phyloP scores from a whole-genome alignment of 2,113 vertebrate genomes.

The Daphoenositta chrysoptera region DNA sequence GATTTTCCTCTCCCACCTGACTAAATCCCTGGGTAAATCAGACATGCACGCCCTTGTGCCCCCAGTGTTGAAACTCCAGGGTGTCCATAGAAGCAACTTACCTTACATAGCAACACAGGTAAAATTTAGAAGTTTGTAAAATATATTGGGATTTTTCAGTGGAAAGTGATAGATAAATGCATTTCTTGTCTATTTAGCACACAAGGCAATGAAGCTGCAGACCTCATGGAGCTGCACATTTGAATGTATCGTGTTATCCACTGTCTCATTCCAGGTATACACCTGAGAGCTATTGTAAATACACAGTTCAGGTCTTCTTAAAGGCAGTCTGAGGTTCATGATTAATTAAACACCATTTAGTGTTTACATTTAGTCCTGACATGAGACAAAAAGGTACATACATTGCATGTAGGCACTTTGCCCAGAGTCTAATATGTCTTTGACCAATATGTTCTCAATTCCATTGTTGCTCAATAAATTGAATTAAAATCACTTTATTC shows the following conservation, averaged over 20 bases:
- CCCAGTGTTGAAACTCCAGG: neutral
- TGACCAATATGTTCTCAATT: neutral
- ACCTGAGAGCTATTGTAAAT: neutral
- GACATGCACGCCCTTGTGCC: neutral
- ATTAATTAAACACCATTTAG: neutral
- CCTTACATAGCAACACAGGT: neutral
- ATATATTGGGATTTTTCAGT: neutral
- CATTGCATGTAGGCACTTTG: accelerated
- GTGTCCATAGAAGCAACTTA: neutral
- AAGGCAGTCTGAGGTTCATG: neutral
- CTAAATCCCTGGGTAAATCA: neutral
- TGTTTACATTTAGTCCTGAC: neutral
- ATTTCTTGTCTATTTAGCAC: neutral
- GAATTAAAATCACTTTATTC: neutral
- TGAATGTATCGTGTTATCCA: neutral
- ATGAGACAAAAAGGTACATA: neutral
- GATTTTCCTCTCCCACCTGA: neutral
- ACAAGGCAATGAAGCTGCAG: neutral
- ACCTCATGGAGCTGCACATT: neutral
- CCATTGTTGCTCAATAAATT: neutral
- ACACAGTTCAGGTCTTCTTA: neutral
- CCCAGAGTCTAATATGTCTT: neutral
- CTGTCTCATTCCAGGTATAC: neutral
- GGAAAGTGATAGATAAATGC: neutral
- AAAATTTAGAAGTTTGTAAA: neutral